Conservation (phyloP, 2,797 vertebrate species). For the Pangasius macronema region DNA sequence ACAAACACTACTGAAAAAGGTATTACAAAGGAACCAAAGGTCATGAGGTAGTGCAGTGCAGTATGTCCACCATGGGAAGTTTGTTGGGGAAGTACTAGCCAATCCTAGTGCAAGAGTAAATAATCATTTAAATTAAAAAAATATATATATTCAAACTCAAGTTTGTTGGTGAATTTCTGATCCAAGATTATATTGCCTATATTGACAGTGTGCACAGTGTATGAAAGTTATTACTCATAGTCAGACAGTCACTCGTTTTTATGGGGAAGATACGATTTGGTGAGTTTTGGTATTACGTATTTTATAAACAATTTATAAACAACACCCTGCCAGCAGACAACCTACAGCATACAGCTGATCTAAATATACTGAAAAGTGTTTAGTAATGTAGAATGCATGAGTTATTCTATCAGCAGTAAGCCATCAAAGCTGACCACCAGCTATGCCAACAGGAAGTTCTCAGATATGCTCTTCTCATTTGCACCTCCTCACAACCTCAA, state of each 20-base stretch:
- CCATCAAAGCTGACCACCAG: not conserved
- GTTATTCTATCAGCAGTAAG: not conserved
- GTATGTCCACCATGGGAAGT: not conserved
- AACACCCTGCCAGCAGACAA: not conserved
- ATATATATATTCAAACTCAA: too few species aligned
- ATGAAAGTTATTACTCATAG: too few species aligned
- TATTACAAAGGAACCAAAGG: not conserved
- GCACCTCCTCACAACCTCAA: not conserved
- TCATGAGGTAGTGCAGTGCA: not conserved
- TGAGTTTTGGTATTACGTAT: too few species aligned
- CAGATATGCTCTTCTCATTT: not conserved
- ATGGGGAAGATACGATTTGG: too few species aligned
- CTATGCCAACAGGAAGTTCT: not conserved
- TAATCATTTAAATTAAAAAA: not conserved
- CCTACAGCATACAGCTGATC: not conserved
- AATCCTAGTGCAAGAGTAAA: not conserved
- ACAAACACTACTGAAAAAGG: not conserved
- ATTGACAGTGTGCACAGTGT: not conserved
- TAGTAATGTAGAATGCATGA: not conserved
- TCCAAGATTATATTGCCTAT: not conserved
- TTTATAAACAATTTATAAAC: not conserved
- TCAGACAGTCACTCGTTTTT: too few species aligned
- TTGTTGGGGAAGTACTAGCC: not conserved
- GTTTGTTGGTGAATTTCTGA: not conserved
- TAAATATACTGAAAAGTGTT: not conserved